A percentile compares a stretch with the other conserved stretches of the same genome.
phyloP scores from a whole-genome alignment of 2,888 invertebrate genomes.

The Horisme vitalbata region DNA sequence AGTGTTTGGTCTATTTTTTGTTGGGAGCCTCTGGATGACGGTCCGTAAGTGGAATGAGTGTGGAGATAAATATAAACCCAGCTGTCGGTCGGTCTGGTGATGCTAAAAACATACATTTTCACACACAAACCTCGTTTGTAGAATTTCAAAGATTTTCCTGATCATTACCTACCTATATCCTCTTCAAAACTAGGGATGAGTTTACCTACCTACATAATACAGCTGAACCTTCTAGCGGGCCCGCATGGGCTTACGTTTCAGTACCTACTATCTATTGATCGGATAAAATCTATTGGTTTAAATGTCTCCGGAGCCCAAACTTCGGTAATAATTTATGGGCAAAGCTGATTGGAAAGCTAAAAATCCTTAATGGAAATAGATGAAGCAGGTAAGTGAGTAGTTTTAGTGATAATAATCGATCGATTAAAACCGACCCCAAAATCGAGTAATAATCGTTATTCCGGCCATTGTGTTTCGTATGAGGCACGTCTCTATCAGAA shows the following conservation, averaged over 20 bases:
- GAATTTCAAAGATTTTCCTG: constrained; percentile 2
- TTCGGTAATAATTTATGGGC: no score
- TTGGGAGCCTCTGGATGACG: constrained; percentile 53
- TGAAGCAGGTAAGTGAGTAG: no score
- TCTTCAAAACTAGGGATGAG: no score
- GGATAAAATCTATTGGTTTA: background rate
- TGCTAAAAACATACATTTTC: constrained; percentile 27
- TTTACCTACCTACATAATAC: background rate
- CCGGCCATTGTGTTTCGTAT: background rate
- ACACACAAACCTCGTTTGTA: constrained; percentile 16
- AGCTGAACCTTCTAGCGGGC: background rate
- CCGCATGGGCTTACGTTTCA: constrained; percentile 3
- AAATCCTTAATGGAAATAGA: no score
- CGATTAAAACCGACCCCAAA: background rate
- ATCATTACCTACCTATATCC: background rate
- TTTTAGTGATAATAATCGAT: no score
- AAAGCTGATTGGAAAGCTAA: no score
- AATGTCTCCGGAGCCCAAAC: background rate
- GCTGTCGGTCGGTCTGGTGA: constrained; percentile 28
- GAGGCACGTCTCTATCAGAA: constrained; percentile 7
- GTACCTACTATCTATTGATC: constrained; percentile 12
- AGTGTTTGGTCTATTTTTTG: constrained; percentile 33
- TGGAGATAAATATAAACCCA: constrained; percentile 70
- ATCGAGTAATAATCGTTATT: constrained; percentile 3
- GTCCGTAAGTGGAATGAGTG: constrained; percentile 64